Evolutionary conservation across 30 jellyfish, hydroid and myxozoan species (phyloP).

Genomic region (Hydractinia symbiolongicarpus): DNA sequence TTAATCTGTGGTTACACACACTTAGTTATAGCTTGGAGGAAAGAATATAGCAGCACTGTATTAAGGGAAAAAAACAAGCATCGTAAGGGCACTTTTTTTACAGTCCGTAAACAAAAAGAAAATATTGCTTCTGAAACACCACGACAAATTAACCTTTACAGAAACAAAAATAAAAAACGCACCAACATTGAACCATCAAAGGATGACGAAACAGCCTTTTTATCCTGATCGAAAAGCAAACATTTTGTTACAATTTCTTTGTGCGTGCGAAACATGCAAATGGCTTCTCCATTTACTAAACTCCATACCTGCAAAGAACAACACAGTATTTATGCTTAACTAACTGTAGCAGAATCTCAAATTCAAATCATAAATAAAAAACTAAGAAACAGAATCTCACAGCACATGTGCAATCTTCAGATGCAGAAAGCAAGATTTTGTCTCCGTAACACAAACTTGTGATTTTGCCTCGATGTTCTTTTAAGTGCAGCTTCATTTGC

Average conservation of each 20-base stretch:
- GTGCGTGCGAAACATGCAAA: conserved; percentile 28
- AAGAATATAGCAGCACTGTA: neutral
- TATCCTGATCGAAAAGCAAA: conserved; percentile 14
- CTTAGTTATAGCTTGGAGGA: neutral
- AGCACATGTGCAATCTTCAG: too few species aligned
- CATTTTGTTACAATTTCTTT: conserved; percentile 43
- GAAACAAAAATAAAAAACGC: neutral
- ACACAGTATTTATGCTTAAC: neutral
- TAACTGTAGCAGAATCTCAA: too few species aligned
- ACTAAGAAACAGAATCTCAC: neutral
- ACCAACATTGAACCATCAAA: conserved; percentile 47
- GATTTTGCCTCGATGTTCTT: too few species aligned
- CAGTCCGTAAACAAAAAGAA: neutral
- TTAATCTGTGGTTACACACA: neutral
- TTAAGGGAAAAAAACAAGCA: neutral
- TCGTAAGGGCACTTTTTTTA: neutral
- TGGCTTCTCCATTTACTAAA: neutral
- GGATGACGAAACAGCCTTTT: conserved; percentile 45
- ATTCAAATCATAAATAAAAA: neutral
- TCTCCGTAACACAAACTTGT: too few species aligned
- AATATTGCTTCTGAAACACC: too few species aligned
- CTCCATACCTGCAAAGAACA: conserved; percentile 18
- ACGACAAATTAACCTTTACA: too few species aligned
- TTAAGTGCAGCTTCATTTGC: too few species aligned
- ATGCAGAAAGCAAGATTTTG: too few species aligned